Conservation (phyloP, 23 tunicate genomes). For the Diplosoma virens region DNA sequence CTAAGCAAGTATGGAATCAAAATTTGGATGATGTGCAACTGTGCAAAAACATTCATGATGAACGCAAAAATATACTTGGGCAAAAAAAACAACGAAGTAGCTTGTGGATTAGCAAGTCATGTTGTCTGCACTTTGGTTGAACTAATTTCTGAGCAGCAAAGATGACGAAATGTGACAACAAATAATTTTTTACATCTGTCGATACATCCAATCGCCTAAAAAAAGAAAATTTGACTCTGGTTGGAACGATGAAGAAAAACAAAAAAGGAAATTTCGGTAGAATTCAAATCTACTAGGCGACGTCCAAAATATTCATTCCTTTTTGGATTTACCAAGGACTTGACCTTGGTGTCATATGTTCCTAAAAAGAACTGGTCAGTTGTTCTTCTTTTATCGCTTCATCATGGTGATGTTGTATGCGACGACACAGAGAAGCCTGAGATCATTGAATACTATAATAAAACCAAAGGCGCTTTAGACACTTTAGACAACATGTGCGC, state of each 20-base stretch:
- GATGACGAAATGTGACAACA: constrained; percentile 1
- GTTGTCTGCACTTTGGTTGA: neutral
- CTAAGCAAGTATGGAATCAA: constrained; percentile 10
- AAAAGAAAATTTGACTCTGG: neutral
- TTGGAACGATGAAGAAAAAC: constrained; percentile 19
- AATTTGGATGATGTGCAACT: constrained; percentile 16
- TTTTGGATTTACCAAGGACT: neutral
- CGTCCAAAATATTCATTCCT: neutral
- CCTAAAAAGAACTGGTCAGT: constrained; percentile 24
- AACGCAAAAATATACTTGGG: constrained; percentile 3
- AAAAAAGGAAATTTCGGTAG: constrained; percentile 8
- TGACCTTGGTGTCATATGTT: neutral
- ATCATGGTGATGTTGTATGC: neutral
- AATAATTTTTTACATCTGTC: neutral
- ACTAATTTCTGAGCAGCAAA: constrained; percentile 7
- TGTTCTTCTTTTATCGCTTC: constrained; percentile 2
- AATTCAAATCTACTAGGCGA: neutral
- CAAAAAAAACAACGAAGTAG: constrained; percentile 15
- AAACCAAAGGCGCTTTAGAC: neutral
- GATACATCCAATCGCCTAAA: neutral
- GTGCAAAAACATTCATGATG: constrained; percentile 18
- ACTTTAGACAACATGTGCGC: neutral
- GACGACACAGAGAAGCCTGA: constrained; percentile 13
- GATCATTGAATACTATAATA: constrained; percentile 8
- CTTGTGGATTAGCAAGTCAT: neutral